Evolutionary conservation across 2,113 vertebrate species (phyloP), one percentile per base, ranked within the genome.

Genomic region (Excalfactoria chinensis): DNA sequence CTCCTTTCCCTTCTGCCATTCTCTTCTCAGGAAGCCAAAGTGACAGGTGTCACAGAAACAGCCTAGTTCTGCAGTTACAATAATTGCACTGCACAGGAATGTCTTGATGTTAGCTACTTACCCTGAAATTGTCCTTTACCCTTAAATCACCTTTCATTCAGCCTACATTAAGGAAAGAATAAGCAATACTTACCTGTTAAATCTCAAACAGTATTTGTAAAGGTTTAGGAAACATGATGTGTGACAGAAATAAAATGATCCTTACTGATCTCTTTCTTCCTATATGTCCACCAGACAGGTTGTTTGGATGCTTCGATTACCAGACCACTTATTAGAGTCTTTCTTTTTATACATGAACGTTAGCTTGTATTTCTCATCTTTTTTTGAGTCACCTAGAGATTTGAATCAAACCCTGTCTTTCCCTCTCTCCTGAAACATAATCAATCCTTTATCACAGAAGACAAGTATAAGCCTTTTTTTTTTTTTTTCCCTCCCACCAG

Each of bases 71-170:
- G 58, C 25, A 1, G 4, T 75, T 90, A 71, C 53, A 78, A 35
- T 40, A 74, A 68, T 83, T 88, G 34, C 22, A 35, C 37, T 73
- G 32, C 16, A 40, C 28, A 44, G 32, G 63, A 87, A 49, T 43
- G 34, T 2, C n/a, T 91, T 83, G 25, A 49, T 85, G 55, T 67
- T 55, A 62, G 63, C 7, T 0, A 0, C 62, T 93, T 91, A 63
- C n/a, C 18, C 72, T 64, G 40, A 94, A 86, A 74, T 71, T 43
- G 68, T 78, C 60, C 58, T 86, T 86, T 86, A 71, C 20, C 44
- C 55, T 66, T 49, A 95, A 92, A 87, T 85, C 59, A 58, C 40
- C 64, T 87, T 89, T 85, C 41, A 34, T 86, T 93, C 66, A 66
- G 60, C 3, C 9, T 53, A 44, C 19, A 26, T 69, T 87, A 73